These are phyloP conservation scores for Eulemur coronatus DNA, from an alignment of 2,797 vertebrate genomes.

Conservation along the genomic window DNA sequence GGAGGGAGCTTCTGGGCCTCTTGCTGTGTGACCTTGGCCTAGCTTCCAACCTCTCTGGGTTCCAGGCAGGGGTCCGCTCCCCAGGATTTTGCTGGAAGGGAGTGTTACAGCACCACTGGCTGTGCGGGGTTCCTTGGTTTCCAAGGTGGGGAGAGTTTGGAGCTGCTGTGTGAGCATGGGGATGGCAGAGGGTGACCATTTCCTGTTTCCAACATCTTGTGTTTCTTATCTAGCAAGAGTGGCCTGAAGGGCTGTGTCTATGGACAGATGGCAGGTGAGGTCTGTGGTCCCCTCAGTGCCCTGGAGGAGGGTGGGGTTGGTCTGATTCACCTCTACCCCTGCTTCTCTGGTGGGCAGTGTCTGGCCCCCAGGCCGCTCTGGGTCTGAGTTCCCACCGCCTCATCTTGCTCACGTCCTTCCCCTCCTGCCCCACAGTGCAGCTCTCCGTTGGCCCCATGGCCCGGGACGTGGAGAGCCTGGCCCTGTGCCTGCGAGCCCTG, in stretches of 20 bases:
- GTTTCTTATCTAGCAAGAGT: constrained; percentile 83
- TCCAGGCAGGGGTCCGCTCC: neutral
- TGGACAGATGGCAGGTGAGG: constrained; percentile 91
- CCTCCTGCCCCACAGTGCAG: constrained; percentile 43
- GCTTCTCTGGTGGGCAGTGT: neutral
- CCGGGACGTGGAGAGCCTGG: constrained; percentile 93
- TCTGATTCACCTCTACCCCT: neutral
- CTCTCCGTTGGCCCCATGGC: constrained; percentile 89
- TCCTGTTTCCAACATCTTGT: constrained; percentile 47
- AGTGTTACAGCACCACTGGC: neutral
- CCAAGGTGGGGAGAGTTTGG: neutral
- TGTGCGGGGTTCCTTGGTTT: neutral
- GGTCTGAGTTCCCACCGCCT: neutral
- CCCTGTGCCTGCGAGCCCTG: constrained; percentile 90
- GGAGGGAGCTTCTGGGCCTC: neutral
- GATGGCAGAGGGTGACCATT: neutral
- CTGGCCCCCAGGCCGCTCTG: neutral
- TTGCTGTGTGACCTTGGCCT: neutral
- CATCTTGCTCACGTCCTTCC: neutral
- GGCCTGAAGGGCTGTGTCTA: constrained; percentile 80
- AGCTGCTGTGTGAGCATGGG: neutral
- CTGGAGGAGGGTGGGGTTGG: neutral
- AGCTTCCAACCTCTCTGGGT: neutral
- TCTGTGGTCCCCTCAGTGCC: neutral
- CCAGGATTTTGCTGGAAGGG: neutral